These are phyloP conservation scores for Spheniscus humboldti DNA, from an alignment of 2,797 vertebrate species.

Conservation along the genomic window DNA sequence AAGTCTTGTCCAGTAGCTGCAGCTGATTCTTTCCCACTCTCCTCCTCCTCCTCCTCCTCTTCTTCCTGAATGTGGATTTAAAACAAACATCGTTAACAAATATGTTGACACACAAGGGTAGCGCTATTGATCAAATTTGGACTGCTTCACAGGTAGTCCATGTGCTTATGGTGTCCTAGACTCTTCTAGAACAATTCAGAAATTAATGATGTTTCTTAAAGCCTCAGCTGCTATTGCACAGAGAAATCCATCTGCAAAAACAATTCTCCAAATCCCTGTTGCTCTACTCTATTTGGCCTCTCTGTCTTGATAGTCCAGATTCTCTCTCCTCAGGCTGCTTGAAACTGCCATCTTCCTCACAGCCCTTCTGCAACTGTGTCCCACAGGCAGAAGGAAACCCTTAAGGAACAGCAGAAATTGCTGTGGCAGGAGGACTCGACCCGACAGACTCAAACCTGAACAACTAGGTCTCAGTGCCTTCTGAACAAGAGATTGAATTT, in stretches of 20 bases:
- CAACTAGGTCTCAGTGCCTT: not conserved
- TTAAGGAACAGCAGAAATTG: not conserved
- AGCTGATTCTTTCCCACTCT: constrained; percentile 66
- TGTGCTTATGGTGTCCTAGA: not conserved
- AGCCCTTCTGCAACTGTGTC: not conserved
- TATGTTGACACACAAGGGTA: not conserved
- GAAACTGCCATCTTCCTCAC: not conserved
- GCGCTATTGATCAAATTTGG: not conserved
- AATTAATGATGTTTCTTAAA: not conserved
- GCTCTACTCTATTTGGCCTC: not conserved
- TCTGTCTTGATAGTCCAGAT: not conserved
- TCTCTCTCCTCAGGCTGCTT: not conserved
- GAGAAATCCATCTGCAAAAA: not conserved
- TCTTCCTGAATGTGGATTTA: constrained; percentile 47
- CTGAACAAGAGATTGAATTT: not conserved
- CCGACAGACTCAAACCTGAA: not conserved
- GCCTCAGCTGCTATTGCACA: not conserved
- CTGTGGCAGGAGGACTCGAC: not conserved
- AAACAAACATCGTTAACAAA: not conserved
- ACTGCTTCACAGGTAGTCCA: too few relatives aligned
- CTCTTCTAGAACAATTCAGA: not conserved
- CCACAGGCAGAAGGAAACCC: not conserved
- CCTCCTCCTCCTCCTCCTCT: constrained; percentile 51
- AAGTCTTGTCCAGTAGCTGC: constrained; percentile 84
- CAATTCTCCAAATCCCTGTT: not conserved